Conservation (phyloP, 1,140 invertebrate species). For the Pinna nobilis region DNA sequence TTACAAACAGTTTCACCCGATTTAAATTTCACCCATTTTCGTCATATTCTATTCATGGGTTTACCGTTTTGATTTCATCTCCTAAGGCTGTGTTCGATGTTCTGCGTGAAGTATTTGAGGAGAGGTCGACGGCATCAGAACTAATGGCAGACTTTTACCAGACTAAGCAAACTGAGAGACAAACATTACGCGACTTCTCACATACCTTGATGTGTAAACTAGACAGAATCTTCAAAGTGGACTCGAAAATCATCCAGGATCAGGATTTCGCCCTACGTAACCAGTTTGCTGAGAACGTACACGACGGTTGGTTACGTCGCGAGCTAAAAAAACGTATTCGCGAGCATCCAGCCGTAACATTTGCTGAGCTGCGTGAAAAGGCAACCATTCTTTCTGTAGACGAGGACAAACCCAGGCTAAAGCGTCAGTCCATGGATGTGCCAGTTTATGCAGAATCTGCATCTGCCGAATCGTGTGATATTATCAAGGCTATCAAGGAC, state of each 20-base stretch:
- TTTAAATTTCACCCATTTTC: no score
- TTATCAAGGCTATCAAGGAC: background rate
- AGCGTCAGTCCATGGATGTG: background rate
- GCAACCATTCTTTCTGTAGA: background rate
- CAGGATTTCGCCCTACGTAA: background rate
- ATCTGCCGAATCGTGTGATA: background rate
- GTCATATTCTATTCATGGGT: no score
- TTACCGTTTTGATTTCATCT: no score
- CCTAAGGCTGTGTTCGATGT: background rate
- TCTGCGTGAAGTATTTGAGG: conserved; percentile 1
- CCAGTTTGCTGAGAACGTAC: conserved; percentile 30
- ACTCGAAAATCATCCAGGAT: background rate
- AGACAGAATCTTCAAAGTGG: background rate
- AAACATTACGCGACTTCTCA: conserved; percentile 7
- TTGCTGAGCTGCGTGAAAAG: conserved; percentile 2
- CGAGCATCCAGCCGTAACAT: background rate
- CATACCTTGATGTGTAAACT: conserved; percentile 9
- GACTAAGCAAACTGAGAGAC: background rate
- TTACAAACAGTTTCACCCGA: no score
- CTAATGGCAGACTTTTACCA: conserved; percentile 18
- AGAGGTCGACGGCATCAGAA: conserved; percentile 7
- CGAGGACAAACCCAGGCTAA: background rate
- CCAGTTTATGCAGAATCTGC: background rate
- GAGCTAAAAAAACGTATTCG: conserved; percentile 4
- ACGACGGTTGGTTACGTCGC: background rate